Conservation (phyloP, 2,113 vertebrate species). For the Oophaga pumilio region DNA sequence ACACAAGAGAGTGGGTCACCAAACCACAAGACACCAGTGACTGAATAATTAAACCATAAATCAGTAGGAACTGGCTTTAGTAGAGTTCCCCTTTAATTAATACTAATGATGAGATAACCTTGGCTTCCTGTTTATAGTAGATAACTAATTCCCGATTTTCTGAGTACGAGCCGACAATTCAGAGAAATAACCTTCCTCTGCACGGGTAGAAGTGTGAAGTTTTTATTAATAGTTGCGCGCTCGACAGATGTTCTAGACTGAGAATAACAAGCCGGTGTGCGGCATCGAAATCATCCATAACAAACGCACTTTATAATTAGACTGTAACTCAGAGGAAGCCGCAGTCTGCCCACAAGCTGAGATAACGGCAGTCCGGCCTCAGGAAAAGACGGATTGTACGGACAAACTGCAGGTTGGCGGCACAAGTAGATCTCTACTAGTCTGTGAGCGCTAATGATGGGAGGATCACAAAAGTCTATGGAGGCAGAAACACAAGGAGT, state of each 20-base stretch:
- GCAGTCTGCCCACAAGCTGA: neutral
- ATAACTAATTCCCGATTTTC: too few species aligned
- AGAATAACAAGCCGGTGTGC: conserved; percentile 22
- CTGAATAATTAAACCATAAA: too few species aligned
- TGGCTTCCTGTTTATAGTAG: too few species aligned
- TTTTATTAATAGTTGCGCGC: conserved; percentile 16
- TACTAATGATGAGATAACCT: neutral
- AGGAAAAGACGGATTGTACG: too few species aligned
- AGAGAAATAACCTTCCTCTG: neutral
- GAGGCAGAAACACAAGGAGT: neutral
- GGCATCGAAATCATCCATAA: neutral
- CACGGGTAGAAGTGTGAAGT: conserved; percentile 9
- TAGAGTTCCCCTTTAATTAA: neutral
- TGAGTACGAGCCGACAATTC: neutral
- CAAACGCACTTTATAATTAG: conserved; percentile 20
- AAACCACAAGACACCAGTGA: neutral
- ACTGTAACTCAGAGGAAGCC: neutral
- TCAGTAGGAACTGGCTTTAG: too few species aligned
- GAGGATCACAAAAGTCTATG: too few species aligned
- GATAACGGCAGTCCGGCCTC: neutral
- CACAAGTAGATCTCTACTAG: neutral
- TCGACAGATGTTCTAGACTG: conserved; percentile 30
- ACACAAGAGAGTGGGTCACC: neutral
- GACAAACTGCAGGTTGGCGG: neutral
- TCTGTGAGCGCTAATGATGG: too few species aligned